Evolutionary conservation across 2,888 invertebrate genomes (phyloP), one percentile per base, ranked within the genome.

Genomic region (Clivina fossor): DNA sequence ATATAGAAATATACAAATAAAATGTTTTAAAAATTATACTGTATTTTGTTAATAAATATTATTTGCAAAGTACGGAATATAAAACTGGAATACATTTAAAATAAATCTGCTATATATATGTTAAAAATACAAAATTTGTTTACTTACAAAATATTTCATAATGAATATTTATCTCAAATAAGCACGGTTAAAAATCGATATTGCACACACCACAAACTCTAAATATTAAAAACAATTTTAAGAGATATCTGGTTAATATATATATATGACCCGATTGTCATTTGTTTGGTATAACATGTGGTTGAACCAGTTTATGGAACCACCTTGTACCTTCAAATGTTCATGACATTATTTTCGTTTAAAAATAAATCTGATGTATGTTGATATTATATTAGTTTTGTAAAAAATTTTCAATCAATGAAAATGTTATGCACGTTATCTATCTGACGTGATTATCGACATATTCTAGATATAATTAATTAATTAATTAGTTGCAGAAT

Each of bases 241-340:
- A 38, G 19, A 9, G 19, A 24, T 16, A 37, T 15, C 26, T 15
- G 37, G 33, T 47, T 13, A 35, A 48, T 35, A 33, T 48, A 48
- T 37, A 16, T 19, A 38, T 16, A 24, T 48, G 48, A 48, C 48
- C 48, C 26, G 48, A 37, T 35, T 48, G n/a, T n/a, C n/a, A n/a
- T n/a, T n/a, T n/a, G 15, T 24, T 37, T 33, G 33, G 18, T 44
- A 40, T 40, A 48, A 48, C 26, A 48, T 37, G 44, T 44, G 18
- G 26, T 37, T 48, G 24, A 48, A 48, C 48, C 48, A 48, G 48
- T 48, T 48, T 22, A 8, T 11, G 24, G 24, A 22, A 48, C 26
- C 48, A 48, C 48, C 48, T n/a, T n/a, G n/a, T n/a, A n/a, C n/a
- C n/a, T 48, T 48, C 48, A 26, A 48, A 48, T 37, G 48, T 22